phyloP scores from a whole-genome alignment of 2,797 vertebrate genomes.

The Eulemur albifrons region DNA sequence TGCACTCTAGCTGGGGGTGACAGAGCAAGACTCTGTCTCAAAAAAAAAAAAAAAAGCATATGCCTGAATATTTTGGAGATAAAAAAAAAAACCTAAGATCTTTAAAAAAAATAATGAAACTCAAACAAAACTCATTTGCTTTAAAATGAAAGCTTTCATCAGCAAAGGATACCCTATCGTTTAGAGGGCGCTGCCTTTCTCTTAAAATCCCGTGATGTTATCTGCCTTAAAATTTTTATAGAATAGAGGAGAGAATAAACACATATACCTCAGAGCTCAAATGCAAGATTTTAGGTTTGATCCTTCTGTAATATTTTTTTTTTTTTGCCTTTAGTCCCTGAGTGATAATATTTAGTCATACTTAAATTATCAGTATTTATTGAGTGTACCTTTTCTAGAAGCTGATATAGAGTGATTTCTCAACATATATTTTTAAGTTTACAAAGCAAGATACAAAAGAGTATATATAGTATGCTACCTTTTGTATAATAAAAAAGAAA shows the following conservation, averaged over 20 bases:
- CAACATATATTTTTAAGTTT: neutral
- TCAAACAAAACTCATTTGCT: neutral
- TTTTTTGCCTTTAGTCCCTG: neutral
- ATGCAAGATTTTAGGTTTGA: neutral
- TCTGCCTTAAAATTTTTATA: neutral
- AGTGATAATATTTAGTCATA: neutral
- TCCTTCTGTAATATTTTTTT: neutral
- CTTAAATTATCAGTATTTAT: conserved; percentile 8
- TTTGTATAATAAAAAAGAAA: neutral
- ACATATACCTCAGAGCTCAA: neutral
- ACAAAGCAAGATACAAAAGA: neutral
- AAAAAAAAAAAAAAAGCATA: neutral
- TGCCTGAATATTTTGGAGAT: neutral
- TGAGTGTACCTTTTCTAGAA: neutral
- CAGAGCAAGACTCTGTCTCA: neutral
- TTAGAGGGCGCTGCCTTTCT: neutral
- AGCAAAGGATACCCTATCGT: neutral
- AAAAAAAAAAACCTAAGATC: neutral
- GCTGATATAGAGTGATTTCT: neutral
- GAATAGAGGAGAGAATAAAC: neutral
- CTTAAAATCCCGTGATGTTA: neutral
- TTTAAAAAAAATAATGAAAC: conserved; percentile 8
- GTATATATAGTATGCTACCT: neutral
- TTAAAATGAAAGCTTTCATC: conserved; percentile 30
- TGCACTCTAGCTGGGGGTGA: neutral